Evolutionary conservation across 2,797 vertebrate species (phyloP), one percentile per base, ranked within the genome.

Genomic region (Hoplostethus atlanticus): DNA sequence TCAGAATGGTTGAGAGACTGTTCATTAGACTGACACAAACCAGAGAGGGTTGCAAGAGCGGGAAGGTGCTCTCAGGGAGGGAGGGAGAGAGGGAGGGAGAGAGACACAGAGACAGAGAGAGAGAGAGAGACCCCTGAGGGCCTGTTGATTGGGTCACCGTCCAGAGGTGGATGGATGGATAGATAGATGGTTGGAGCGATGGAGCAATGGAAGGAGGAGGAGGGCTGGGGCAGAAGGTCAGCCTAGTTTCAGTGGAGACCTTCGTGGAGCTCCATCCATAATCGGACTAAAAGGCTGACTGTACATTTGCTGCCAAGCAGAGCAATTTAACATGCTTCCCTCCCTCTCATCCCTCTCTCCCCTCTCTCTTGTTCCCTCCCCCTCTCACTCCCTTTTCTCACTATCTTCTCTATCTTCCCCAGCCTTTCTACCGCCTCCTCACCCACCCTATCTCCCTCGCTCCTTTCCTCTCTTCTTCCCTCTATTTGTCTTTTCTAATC

Each of bases 1-100:
- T 13, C 36, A 40, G 75, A 85, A 59, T 42, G 51, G 69, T 70
- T 84, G 11, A 73, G 67, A 75, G 66, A 58, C 17, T 44, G 77
- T 80, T 89, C 84, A 80, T 91, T 81, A 87, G 73, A 56, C 76
- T 87, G 91, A 92, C 79, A 86, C 52, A 91, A 84, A 90, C 75
- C 92, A 91, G 90, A 86, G 79, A 75, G 71, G 50, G 51, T 53
- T 21, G 4, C 8, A 5, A 58, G 59, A 67, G 68, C 21, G 62
- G 61, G 74, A 64, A 55, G 69, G 73, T 63, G 53, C 62, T 75
- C 61, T 30, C 25, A 58, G 48, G 70, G 71, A 75, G 64, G 40
- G 50, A 62, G 3, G 3, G 30, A 50, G 34, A 36, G 25, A 30
- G 57, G 47, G 42, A 53, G 58, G 38, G 54, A 10, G 64, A 51